Conservation (phyloP, 2,888 invertebrate species). For the Eristalinus sepulchralis region DNA sequence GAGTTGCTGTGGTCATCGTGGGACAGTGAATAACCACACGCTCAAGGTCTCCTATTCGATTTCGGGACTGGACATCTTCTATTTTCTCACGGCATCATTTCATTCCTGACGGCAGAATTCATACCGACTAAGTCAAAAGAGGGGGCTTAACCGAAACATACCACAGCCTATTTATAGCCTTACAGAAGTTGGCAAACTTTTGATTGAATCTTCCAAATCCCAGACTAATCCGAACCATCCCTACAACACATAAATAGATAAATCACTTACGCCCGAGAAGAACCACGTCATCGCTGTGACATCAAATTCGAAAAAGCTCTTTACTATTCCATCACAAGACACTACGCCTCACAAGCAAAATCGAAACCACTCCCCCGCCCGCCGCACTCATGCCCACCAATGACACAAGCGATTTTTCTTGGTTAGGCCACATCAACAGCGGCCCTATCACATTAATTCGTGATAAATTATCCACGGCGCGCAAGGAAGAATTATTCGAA, state of each 20-base stretch:
- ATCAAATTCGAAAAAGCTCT: background rate
- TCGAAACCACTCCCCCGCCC: background rate
- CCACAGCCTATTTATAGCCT: background rate
- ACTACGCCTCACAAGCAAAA: background rate
- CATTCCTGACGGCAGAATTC: no score
- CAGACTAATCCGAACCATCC: background rate
- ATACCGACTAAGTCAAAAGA: no score
- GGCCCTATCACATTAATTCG: constrained; percentile 28
- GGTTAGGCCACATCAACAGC: constrained; percentile 23
- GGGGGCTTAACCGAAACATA: background rate
- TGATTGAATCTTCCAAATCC: background rate
- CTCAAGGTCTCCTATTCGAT: no score
- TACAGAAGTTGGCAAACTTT: background rate
- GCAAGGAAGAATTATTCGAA: constrained; percentile 4
- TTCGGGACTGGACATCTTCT: no score
- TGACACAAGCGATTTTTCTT: constrained; percentile 19
- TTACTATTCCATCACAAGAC: background rate
- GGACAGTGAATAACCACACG: no score
- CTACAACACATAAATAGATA: background rate
- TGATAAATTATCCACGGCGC: constrained; percentile 18
- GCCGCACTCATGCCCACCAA: background rate
- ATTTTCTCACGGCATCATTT: no score
- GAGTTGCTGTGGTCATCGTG: no score
- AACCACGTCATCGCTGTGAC: background rate
- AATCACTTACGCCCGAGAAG: background rate